A percentile compares a stretch with the other conserved stretches of the same genome.
Evolutionary conservation across 2,888 invertebrate genomes (phyloP).

Genomic region (Ormyrus rosae): DNA sequence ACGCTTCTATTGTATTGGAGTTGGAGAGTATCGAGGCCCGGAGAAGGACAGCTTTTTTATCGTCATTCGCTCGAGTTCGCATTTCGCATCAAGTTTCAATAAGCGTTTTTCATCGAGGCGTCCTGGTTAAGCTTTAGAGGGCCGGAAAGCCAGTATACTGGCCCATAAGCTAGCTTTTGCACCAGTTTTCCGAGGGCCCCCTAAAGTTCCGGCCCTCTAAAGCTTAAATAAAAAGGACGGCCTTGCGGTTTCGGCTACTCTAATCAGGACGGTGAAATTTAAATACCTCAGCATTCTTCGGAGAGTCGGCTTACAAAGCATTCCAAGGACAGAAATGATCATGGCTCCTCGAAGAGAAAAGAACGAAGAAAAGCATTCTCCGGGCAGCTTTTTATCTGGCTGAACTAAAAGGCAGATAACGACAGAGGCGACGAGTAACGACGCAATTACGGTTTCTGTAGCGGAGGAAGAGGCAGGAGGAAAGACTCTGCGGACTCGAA

Average conservation of each 20-base stretch:
- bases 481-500: constrained; percentile 62
- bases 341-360: neutral
- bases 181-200: no score
- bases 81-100: no score
- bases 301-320: neutral
- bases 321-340: constrained; percentile 1
- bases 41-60: neutral
- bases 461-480: constrained; percentile 64
- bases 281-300: no score
- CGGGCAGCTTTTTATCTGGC: neutral
- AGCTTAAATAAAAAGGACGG: no score
- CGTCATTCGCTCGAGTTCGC: no score
- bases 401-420: neutral
- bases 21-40: constrained; percentile 2
- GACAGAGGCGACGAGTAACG: constrained; percentile 53
- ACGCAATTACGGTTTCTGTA: constrained; percentile 60
- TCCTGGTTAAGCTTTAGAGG: no score
- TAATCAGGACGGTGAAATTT: no score
- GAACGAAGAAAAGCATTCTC: neutral
- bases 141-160: no score
- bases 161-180: no score
- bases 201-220: no score
- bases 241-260: no score
- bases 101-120: neutral
- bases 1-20: constrained; percentile 4